A percentile compares a stretch with the other conserved stretches of the same genome.
phyloP scores from a whole-genome alignment of 2,797 vertebrate genomes.

The Gastrophryne carolinensis region DNA sequence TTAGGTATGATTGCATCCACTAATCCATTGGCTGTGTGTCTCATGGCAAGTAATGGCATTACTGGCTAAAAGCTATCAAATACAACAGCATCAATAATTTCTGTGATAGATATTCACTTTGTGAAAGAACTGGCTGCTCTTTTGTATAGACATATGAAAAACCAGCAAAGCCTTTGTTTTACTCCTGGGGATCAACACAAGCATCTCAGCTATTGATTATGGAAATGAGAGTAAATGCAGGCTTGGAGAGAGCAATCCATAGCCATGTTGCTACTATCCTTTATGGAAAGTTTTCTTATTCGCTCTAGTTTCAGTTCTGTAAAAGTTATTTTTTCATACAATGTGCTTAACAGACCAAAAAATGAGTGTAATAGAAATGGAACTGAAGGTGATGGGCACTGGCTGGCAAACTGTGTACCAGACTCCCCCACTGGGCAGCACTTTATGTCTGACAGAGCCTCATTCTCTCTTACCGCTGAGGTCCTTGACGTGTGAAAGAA shows the following conservation, averaged over 20 bases:
- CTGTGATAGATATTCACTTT: constrained; percentile 27
- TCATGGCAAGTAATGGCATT: not conserved
- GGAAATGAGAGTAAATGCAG: constrained; percentile 1
- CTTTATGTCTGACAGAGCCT: constrained; percentile 44
- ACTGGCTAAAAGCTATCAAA: constrained; percentile 21
- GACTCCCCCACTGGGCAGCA: constrained; percentile 27
- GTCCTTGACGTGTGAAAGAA: constrained; percentile 69
- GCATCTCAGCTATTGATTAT: constrained; percentile 3
- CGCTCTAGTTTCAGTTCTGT: not conserved
- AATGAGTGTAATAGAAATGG: not conserved
- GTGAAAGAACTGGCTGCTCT: not conserved
- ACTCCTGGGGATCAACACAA: constrained; percentile 16
- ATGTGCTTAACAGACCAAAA: constrained; percentile 30
- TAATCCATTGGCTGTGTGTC: constrained; percentile 1
- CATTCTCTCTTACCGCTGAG: constrained; percentile 52
- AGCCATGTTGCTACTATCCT: not conserved
- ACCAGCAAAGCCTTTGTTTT: constrained; percentile 4
- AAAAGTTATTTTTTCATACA: constrained; percentile 6
- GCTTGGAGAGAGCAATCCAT: not conserved
- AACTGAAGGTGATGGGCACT: constrained; percentile 24
- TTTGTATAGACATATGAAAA: not conserved
- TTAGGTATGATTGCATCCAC: not conserved
- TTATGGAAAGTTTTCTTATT: constrained; percentile 11
- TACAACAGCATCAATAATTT: constrained; percentile 13
- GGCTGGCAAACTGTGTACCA: constrained; percentile 30